phyloP scores from a whole-genome alignment of 2,113 vertebrate genomes.

The Dasyurus viverrinus region DNA sequence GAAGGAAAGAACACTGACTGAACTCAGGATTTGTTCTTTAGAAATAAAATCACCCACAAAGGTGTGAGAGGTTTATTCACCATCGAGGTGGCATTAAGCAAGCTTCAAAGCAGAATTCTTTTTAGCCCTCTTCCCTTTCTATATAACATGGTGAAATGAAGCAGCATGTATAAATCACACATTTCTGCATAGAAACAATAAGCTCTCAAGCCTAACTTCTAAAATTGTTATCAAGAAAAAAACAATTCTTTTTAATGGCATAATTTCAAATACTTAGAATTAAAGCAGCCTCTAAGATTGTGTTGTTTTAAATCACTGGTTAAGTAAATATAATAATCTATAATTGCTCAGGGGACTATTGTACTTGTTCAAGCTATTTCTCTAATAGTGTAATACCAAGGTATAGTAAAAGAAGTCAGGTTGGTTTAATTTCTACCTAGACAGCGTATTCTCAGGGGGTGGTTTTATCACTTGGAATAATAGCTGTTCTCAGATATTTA shows the following conservation, averaged over 20 bases:
- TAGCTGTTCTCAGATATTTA: constrained; percentile 47
- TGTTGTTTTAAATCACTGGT: constrained; percentile 32
- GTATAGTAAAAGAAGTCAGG: not conserved
- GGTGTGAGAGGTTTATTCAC: not conserved
- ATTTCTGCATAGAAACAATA: constrained; percentile 45
- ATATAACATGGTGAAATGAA: constrained; percentile 20
- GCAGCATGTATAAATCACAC: constrained; percentile 9
- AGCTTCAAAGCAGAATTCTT: not conserved
- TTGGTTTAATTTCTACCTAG: constrained; percentile 34
- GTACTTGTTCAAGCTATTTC: not conserved
- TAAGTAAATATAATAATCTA: constrained; percentile 3
- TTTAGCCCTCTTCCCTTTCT: not conserved
- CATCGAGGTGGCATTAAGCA: not conserved
- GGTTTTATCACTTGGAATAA: constrained; percentile 52
- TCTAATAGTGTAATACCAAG: not conserved
- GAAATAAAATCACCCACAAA: not conserved
- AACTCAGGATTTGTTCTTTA: not conserved
- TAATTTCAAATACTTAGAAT: constrained; percentile 10
- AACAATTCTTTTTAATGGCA: constrained; percentile 60
- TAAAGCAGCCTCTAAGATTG: constrained; percentile 44
- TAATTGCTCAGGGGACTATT: not conserved
- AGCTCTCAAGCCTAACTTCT: constrained; percentile 34
- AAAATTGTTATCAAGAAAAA: constrained; percentile 46
- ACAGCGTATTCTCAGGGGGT: constrained; percentile 7
- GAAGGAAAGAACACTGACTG: constrained; percentile 6